Conservation (phyloP, 1,140 invertebrate species). For the Plectrocnemia conspersa region DNA sequence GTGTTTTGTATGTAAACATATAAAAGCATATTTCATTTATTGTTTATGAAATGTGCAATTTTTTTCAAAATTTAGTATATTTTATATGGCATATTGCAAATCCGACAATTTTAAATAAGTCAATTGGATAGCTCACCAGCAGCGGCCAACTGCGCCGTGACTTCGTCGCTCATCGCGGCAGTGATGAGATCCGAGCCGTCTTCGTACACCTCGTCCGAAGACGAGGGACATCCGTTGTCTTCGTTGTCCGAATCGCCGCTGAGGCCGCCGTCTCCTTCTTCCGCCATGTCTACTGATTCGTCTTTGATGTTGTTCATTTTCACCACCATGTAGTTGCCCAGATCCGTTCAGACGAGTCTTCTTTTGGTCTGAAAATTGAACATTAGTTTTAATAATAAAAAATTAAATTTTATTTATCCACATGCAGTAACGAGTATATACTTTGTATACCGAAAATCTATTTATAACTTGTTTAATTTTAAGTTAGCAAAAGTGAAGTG, state of each 20-base stretch:
- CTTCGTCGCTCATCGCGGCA: conserved; percentile 77
- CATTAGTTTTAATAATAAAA: background rate
- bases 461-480: too few relatives aligned
- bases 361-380: conserved; percentile 36
- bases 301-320: conserved; percentile 58
- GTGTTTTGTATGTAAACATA: too few relatives aligned
- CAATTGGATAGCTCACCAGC: conserved; percentile 63
- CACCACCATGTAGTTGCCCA: conserved; percentile 38
- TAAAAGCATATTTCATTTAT: too few relatives aligned
- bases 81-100: too few relatives aligned
- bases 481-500: too few relatives aligned
- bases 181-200: conserved; percentile 71
- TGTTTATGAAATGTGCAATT: too few relatives aligned
- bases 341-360: too few relatives aligned
- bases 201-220: conserved; percentile 65
- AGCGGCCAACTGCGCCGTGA: conserved; percentile 91
- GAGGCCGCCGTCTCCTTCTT: conserved; percentile 56
- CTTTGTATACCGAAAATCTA: too few relatives aligned
- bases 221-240: conserved; percentile 70
- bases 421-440: too few relatives aligned
- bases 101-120: conserved; percentile 25
- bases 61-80: too few relatives aligned
- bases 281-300: conserved; percentile 55
- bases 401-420: background rate
- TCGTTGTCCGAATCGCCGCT: conserved; percentile 69